Conservation (phyloP, 1,140 invertebrate species). For the Phymorhynchus buccinoides region DNA sequence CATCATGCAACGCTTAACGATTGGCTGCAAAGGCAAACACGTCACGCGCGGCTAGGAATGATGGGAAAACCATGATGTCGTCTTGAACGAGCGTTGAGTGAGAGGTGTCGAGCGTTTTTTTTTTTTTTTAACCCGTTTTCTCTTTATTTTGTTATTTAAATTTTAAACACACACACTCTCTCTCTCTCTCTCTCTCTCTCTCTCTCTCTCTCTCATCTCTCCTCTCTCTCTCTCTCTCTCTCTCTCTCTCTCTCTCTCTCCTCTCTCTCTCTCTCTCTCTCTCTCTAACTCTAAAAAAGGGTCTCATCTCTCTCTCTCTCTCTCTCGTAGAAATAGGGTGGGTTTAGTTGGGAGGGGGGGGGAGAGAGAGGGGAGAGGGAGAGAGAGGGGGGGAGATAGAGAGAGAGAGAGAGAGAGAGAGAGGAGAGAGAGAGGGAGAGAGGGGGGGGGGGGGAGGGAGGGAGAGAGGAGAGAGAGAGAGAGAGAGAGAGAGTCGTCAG, state of each 20-base stretch:
- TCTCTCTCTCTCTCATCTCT: background rate
- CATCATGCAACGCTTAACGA: constrained; percentile 13
- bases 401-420: background rate
- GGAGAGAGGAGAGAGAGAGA: too few species aligned
- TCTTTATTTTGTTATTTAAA: background rate
- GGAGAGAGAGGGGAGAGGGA: too few species aligned
- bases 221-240: background rate
- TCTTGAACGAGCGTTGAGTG: constrained; percentile 10
- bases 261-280: background rate
- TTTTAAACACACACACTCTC: background rate
- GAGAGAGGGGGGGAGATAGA: too few species aligned
- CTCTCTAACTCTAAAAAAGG: background rate
- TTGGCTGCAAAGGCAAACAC: constrained; percentile 17
- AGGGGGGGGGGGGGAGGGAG: too few species aligned
- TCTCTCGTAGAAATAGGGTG: too few species aligned
- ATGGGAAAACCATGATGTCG: background rate
- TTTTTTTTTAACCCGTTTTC: background rate
- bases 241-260: background rate
- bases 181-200: background rate
- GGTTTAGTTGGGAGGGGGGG: too few species aligned
- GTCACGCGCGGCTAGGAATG: background rate
- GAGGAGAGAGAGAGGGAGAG: background rate
- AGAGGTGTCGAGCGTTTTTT: background rate
- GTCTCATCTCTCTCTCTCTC: background rate
- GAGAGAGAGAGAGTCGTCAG: too few species aligned